These are phyloP conservation scores for Oryzias dopingdopingensis DNA, from an alignment of 2,797 vertebrate genomes.

Conservation along the genomic window DNA sequence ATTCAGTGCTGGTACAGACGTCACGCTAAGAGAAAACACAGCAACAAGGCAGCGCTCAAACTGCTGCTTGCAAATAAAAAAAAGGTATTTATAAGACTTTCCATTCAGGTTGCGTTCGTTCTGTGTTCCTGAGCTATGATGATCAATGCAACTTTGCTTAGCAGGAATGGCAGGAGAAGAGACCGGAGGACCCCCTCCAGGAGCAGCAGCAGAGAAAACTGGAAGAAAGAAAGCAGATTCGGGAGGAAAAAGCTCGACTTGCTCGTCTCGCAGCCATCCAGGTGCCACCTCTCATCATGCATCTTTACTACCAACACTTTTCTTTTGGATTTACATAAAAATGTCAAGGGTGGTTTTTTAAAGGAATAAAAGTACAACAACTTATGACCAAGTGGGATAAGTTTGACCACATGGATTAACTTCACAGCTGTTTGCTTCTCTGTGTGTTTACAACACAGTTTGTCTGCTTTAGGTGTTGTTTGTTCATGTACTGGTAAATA, in stretches of 20 bases:
- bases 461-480: too few species aligned
- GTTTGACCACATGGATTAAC: too few species aligned
- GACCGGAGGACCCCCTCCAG: conserved; percentile 58
- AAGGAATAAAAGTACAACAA: too few species aligned
- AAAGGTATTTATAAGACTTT: conserved; percentile 72
- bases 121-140: background rate
- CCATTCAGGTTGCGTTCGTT: background rate
- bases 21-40: conserved; percentile 64
- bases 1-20: conserved; percentile 94
- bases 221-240: conserved; percentile 79
- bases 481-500: too few species aligned
- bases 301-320: background rate
- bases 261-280: conserved; percentile 86
- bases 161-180: conserved; percentile 70
- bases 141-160: background rate
- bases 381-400: too few species aligned
- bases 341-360: too few species aligned
- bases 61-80: conserved; percentile 75
- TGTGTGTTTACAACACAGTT: too few species aligned
- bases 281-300: conserved; percentile 61
- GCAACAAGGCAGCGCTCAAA: conserved; percentile 60
- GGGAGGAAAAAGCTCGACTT: conserved; percentile 88
- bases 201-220: conserved; percentile 78
- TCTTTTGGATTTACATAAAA: too few species aligned
- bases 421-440: too few species aligned